Conservation (phyloP, 2,888 invertebrate genomes). For the Chalcosyrphus nemorum region DNA sequence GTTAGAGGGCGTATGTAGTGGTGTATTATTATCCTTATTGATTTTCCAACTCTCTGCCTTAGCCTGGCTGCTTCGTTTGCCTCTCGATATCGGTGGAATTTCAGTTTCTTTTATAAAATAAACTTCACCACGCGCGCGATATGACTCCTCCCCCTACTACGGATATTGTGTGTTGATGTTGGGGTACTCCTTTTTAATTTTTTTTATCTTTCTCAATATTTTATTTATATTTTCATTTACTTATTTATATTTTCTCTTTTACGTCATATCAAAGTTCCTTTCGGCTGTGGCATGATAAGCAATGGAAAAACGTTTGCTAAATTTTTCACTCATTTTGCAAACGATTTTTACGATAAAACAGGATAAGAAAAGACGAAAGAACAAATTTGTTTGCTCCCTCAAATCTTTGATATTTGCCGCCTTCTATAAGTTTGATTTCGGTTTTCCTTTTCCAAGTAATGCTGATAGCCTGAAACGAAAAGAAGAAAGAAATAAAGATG, state of each 20-base stretch:
- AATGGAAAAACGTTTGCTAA: slow-evolving; percentile 43
- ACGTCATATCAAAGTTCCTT: slow-evolving; percentile 46
- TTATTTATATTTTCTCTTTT: slow-evolving; percentile 10
- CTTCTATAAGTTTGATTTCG: neutral
- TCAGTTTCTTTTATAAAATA: slow-evolving; percentile 1
- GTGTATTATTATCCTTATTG: slow-evolving; percentile 48
- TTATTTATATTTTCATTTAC: slow-evolving; percentile 26
- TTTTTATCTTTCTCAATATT: slow-evolving; percentile 38
- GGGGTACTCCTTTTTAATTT: slow-evolving; percentile 26
- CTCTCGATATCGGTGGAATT: neutral
- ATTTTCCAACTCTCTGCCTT: slow-evolving; percentile 7
- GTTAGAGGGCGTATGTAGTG: neutral
- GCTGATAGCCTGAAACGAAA: slow-evolving; percentile 6
- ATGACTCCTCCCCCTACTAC: neutral
- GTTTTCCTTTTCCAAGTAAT: neutral
- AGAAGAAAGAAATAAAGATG: neutral
- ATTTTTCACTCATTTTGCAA: slow-evolving; percentile 45
- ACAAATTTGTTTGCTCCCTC: neutral
- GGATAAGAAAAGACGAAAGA: neutral
- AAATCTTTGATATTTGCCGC: neutral
- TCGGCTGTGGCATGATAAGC: slow-evolving; percentile 27
- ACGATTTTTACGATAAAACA: neutral
- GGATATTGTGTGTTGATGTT: slow-evolving; percentile 18
- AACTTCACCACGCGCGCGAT: slow-evolving; percentile 24
- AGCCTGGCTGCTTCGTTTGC: neutral